phyloP scores from a whole-genome alignment of 2,888 invertebrate species.

The Melanophora roralis region DNA sequence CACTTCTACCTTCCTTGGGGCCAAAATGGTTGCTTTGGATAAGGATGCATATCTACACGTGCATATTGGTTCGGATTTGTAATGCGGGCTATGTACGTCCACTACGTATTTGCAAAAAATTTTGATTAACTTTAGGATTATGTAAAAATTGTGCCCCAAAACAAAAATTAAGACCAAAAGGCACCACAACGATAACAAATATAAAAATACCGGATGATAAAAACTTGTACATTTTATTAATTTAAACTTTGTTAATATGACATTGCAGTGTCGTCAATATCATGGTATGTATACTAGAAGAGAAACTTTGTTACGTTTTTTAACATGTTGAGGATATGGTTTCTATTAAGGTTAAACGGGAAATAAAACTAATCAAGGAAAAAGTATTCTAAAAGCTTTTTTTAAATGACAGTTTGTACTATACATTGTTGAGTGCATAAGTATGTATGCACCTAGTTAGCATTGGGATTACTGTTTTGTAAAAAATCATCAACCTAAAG shows the following conservation, averaged over 20 bases:
- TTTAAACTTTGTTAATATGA: neutral
- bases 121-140: neutral
- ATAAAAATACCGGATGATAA: neutral
- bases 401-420: neutral
- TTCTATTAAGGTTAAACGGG: neutral
- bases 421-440: neutral
- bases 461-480: too few relatives aligned
- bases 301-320: neutral
- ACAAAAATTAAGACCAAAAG: neutral
- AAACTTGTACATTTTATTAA: neutral
- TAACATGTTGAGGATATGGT: neutral
- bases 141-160: neutral
- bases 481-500: too few relatives aligned
- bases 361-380: neutral
- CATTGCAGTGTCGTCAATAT: constrained; percentile 21
- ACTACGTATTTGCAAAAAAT: neutral
- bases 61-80: constrained; percentile 81
- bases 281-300: neutral
- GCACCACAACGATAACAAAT: neutral
- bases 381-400: neutral
- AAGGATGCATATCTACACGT: constrained; percentile 78
- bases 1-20: constrained; percentile 63
- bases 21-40: constrained; percentile 81
- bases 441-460: neutral
- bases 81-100: constrained; percentile 83